Base-by-base conservation (phyloP, 2,113 vertebrate species). In the Alouatta palliata region DNA sequence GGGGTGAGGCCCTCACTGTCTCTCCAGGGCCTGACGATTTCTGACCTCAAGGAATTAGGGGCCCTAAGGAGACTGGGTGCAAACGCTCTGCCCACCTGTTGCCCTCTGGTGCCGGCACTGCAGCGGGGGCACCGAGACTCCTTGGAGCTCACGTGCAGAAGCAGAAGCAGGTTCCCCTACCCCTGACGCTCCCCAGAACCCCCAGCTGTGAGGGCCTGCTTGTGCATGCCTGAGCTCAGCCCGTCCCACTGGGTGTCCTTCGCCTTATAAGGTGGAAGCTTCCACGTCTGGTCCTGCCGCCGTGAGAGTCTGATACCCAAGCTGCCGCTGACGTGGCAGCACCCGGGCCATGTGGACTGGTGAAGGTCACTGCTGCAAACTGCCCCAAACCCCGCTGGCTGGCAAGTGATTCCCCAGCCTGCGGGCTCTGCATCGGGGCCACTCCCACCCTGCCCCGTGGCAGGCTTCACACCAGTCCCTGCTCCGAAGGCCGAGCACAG, bases 191-290 rank as follows among this genome's bases (percentile, higher is more conserved):
- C 32, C 75, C 14, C 5, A 11, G 2, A 19, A 52, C 35, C 54
- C 2, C n/a, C 47, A 8, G 79, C 17, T 30, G 0, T 0, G 43
- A 49, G n/a, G 9, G 25, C 54, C 20, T 17, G 16, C 66, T 54
- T 37, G 40, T 2, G 4, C 13, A 19, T 10, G 12, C n/a, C 70
- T 0, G 6, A 79, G 21, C 30, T 56, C 89, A 6, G 76, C 21
- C 52, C 10, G 2, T 16, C 6, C 35, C 14, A 0, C n/a, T 1
- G 19, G 52, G 7, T 7, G 2, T 25, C 30, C 88, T 20, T 64
- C 20, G n/a, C 49, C 43, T 70, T 2, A 6, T 0, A 1, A 11
- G 20, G 12, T 10, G n/a, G 35, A 14, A 40, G 40, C 6, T 0
- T 17, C 37, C 6, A 0, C 5, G 1, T 32, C 23, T 16, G 43